phyloP scores from a whole-genome alignment of 2,888 invertebrate genomes.

The Idaea dimidiata region DNA sequence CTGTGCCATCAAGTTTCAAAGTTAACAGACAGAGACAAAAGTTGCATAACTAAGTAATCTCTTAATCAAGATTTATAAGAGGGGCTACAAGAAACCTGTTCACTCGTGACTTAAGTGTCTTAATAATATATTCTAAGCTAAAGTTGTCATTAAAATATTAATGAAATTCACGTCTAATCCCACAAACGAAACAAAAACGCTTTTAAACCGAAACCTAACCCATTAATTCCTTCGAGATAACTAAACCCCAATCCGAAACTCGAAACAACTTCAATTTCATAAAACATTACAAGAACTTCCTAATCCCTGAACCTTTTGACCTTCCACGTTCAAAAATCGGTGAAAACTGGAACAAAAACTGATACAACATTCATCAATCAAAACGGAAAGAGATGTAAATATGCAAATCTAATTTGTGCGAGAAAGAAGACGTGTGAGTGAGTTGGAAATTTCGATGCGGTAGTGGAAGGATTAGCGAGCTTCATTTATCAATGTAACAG shows the following conservation, averaged over 20 bases:
- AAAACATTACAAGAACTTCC: background rate
- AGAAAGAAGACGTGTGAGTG: background rate
- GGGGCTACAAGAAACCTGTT: no score
- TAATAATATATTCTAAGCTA: no score
- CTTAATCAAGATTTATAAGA: no score
- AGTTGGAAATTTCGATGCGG: background rate
- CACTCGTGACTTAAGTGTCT: no score
- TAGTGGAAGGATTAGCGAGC: background rate
- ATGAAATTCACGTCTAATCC: background rate
- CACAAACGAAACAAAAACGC: background rate
- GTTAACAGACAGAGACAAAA: no score
- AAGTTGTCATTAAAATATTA: background rate
- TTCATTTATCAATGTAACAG: background rate
- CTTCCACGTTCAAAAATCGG: background rate
- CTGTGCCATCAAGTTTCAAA: no score
- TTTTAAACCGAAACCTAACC: background rate
- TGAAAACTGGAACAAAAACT: background rate
- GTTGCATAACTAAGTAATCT: no score
- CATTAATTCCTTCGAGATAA: conserved; percentile 1
- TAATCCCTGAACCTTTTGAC: background rate
- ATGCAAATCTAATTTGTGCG: background rate
- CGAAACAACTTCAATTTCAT: conserved; percentile 1
- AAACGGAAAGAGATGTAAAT: background rate
- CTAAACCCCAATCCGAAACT: background rate
- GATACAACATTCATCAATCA: background rate